phyloP scores from a whole-genome alignment of 2,113 vertebrate genomes.

The Phainopepla nitens region DNA sequence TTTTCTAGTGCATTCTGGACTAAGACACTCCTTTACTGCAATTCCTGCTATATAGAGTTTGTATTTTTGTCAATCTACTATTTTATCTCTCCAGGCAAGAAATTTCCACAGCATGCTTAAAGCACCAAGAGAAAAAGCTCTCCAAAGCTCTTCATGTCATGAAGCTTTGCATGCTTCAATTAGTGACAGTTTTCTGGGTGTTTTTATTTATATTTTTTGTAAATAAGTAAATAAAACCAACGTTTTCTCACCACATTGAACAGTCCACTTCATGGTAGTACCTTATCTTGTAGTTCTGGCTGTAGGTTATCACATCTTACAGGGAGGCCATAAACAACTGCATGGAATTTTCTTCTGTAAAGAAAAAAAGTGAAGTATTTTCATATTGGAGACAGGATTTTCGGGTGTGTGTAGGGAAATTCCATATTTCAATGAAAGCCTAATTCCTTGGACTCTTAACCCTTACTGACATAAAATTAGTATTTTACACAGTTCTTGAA shows the following conservation, averaged over 20 bases:
- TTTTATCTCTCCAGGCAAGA: background rate
- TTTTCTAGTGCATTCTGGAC: background rate
- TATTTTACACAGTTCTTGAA: background rate
- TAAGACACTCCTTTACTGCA: background rate
- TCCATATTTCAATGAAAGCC: background rate
- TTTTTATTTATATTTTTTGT: background rate
- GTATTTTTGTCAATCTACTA: background rate
- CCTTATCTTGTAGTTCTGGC: background rate
- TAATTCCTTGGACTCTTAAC: background rate
- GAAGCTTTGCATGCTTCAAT: background rate
- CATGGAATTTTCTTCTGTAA: background rate
- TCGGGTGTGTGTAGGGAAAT: background rate
- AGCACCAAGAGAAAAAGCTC: background rate
- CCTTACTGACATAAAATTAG: background rate
- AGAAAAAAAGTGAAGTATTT: background rate
- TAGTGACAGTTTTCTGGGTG: background rate
- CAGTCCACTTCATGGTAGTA: background rate
- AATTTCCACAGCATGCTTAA: background rate
- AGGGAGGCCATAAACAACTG: background rate
- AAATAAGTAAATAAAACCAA: background rate
- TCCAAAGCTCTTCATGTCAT: background rate
- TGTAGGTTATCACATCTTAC: background rate
- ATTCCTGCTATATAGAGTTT: background rate
- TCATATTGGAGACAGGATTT: background rate
- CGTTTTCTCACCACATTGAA: background rate